Evolutionary conservation across 2,888 invertebrate species (phyloP).

Genomic region (Dicranocentrus wangi): DNA sequence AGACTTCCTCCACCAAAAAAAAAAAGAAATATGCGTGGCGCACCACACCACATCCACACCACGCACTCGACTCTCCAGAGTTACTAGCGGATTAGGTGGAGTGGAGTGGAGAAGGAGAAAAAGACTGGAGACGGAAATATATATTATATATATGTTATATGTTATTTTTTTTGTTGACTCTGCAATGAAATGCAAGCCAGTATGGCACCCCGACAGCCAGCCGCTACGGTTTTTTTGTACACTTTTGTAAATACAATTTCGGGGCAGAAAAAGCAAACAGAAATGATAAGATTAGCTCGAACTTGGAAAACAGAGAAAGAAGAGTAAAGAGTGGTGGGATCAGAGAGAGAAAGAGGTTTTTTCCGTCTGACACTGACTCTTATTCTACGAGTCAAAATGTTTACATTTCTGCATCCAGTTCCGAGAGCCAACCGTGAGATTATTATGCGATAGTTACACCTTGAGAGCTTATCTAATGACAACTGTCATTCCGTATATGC

Average conservation of each 20-base stretch:
- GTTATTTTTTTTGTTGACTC: too few relatives aligned
- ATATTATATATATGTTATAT: too few relatives aligned
- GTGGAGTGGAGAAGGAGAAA: too few relatives aligned
- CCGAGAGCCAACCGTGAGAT: constrained; percentile 36
- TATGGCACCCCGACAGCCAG: neutral
- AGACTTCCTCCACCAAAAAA: constrained; percentile 7
- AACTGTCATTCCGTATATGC: constrained; percentile 23
- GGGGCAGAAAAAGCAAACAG: constrained; percentile 55
- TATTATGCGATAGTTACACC: constrained; percentile 44
- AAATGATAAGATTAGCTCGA: constrained; percentile 58
- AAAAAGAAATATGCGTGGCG: neutral
- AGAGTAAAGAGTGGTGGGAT: neutral
- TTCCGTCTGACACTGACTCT: too few relatives aligned
- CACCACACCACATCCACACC: too few relatives aligned
- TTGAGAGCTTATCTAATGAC: constrained; percentile 57
- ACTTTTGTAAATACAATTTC: constrained; percentile 24
- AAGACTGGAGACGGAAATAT: too few relatives aligned
- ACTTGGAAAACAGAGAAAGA: constrained; percentile 38
- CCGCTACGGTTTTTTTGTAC: neutral
- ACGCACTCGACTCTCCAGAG: too few relatives aligned
- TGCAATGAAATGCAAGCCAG: too few relatives aligned
- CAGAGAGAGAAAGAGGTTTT: too few relatives aligned
- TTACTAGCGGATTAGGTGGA: too few relatives aligned
- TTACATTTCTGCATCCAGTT: constrained; percentile 48
- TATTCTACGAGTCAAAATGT: constrained; percentile 35